A percentile compares a stretch with the other conserved stretches of the same genome.
Conservation (phyloP, 1,140 invertebrate species). For the Drosophila jambulina region DNA sequence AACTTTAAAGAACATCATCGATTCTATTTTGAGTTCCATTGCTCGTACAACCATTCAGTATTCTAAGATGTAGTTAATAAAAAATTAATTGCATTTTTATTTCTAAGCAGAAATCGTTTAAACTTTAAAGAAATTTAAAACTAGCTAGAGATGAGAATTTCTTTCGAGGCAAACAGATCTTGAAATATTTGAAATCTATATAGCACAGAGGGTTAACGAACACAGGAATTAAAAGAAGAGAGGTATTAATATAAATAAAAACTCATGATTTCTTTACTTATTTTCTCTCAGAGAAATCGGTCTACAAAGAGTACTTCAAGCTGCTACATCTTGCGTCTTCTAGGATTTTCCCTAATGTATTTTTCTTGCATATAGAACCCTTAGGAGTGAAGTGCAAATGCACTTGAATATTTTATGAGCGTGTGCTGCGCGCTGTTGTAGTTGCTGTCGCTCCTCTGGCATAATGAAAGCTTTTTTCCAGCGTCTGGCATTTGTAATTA, state of each 20-base stretch:
- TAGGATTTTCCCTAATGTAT: conserved; percentile 30
- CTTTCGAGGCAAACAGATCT: background rate
- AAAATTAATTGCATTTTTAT: background rate
- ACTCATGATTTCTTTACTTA: too few relatives aligned
- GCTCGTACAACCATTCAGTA: background rate
- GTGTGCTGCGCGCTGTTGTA: conserved; percentile 31
- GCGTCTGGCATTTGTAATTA: conserved; percentile 52
- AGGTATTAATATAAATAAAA: background rate
- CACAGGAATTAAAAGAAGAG: background rate
- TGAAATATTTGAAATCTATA: background rate
- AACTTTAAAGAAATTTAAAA: background rate
- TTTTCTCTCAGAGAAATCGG: background rate
- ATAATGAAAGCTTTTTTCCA: conserved; percentile 60
- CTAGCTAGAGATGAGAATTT: background rate
- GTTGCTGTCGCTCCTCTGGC: conserved; percentile 35
- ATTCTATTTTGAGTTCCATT: background rate
- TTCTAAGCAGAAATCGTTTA: background rate
- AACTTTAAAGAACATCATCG: background rate
- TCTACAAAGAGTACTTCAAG: conserved; percentile 10
- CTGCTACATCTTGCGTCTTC: conserved; percentile 10
- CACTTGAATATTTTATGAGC: conserved; percentile 79
- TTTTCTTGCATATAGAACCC: conserved; percentile 34
- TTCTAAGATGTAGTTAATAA: background rate
- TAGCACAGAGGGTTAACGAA: background rate
- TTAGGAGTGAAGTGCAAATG: conserved; percentile 65